Evolutionary conservation across 2,113 vertebrate genomes (phyloP).

Genomic region (Andinoacara biseriatus): DNA sequence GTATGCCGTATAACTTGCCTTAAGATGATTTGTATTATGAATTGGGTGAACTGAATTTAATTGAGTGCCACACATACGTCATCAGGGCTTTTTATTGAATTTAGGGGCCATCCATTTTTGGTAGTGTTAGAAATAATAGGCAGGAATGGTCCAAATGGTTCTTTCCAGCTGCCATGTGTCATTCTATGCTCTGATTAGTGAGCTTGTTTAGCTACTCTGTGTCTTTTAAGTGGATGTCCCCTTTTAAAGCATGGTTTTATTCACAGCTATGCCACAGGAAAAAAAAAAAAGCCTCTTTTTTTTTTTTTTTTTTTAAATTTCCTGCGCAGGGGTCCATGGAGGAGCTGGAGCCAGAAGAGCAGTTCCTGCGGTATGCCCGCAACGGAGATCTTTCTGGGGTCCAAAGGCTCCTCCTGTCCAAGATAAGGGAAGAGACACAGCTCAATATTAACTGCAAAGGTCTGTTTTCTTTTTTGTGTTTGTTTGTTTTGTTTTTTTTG

Average conservation of each 20-base stretch:
- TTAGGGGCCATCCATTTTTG: background rate
- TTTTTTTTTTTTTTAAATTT: accelerated
- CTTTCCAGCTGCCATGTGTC: background rate
- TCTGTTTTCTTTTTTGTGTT: too few relatives aligned
- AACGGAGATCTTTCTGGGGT: slow-evolving; percentile 90
- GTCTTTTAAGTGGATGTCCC: background rate
- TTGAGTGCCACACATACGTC: accelerated
- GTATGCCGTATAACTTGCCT: background rate
- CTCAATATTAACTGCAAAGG: slow-evolving; percentile 97
- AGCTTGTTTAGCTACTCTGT: background rate
- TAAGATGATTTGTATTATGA: background rate
- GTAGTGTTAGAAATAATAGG: background rate
- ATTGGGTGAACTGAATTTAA: background rate
- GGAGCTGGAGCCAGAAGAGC: slow-evolving; percentile 85
- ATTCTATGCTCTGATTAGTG: background rate
- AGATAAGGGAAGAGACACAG: slow-evolving; percentile 76
- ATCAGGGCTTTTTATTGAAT: background rate
- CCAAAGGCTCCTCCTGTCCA: slow-evolving; percentile 81
- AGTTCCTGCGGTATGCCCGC: slow-evolving; percentile 89
- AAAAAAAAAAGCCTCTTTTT: background rate
- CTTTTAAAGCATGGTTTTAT: background rate
- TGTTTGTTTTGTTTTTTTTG: too few relatives aligned
- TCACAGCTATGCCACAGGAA: background rate
- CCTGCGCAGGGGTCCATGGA: slow-evolving; percentile 72
- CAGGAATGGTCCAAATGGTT: background rate